Evolutionary conservation across 2,888 invertebrate genomes (phyloP).

Genomic region (Lithophane socia): DNA sequence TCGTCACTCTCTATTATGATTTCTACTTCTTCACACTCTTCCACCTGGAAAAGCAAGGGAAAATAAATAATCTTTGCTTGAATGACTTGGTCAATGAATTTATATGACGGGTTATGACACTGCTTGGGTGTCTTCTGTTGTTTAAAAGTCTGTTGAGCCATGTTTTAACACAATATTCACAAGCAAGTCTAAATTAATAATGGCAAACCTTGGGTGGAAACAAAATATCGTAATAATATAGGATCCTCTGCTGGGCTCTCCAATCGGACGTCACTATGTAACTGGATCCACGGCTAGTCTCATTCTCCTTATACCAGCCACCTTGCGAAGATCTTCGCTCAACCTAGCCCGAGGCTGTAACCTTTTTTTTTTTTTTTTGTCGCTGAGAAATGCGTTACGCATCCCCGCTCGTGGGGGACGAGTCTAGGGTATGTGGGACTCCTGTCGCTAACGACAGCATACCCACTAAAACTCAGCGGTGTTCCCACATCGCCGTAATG

Average conservation of each 20-base stretch:
- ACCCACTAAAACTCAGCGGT: too few relatives aligned
- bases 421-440: too few relatives aligned
- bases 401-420: too few relatives aligned
- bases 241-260: not conserved
- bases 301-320: not conserved
- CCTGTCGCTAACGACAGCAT: too few relatives aligned
- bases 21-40: slow-evolving; percentile 84
- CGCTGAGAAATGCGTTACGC: too few relatives aligned
- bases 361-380: too few relatives aligned
- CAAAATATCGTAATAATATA: not conserved
- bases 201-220: not conserved
- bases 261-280: not conserved
- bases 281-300: not conserved
- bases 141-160: too few relatives aligned
- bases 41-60: slow-evolving; percentile 75
- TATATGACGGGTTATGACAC: too few relatives aligned
- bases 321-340: not conserved
- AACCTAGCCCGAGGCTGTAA: not conserved
- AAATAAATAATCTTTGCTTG: not conserved
- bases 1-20: slow-evolving; percentile 82
- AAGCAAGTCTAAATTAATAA: too few relatives aligned
- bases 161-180: too few relatives aligned
- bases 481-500: too few relatives aligned
- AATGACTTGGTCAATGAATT: not conserved
- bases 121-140: not conserved